Evolutionary conservation across 2,113 vertebrate species (phyloP).

Genomic region (Cyphomyrus discorhynchus): DNA sequence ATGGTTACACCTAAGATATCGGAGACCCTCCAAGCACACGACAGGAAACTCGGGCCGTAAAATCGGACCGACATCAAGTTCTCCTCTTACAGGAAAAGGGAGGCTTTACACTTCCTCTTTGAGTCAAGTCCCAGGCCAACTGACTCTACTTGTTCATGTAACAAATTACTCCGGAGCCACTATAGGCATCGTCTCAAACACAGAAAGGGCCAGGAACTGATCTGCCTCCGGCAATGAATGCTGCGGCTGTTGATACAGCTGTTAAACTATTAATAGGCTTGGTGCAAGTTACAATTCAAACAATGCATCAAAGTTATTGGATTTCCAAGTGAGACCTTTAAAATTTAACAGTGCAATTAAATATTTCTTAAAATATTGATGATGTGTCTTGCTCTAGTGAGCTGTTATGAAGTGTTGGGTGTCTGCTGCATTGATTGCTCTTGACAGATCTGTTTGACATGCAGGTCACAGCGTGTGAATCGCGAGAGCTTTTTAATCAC

Average conservation of each 20-base stretch:
- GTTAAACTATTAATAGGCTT: background rate
- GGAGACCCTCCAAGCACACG: background rate
- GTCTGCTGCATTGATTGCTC: constrained; percentile 10
- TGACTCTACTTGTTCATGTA: constrained; percentile 3
- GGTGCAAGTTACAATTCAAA: constrained; percentile 24
- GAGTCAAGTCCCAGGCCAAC: background rate
- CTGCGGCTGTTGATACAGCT: background rate
- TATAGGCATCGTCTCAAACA: background rate
- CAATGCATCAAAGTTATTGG: constrained; percentile 37
- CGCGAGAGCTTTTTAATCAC: background rate
- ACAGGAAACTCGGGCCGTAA: background rate
- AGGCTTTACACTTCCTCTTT: background rate
- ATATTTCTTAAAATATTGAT: constrained; percentile 27
- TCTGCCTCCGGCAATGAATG: background rate
- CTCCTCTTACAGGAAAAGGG: background rate
- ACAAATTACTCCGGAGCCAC: background rate
- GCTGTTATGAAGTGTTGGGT: constrained; percentile 29
- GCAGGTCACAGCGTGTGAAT: background rate
- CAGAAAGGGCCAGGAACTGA: background rate
- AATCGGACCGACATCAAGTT: background rate
- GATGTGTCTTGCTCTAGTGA: constrained; percentile 14
- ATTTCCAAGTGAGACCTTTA: constrained; percentile 37
- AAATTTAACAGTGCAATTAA: constrained; percentile 44
- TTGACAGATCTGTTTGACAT: background rate
- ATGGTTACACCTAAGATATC: background rate